Percentiles rank a stretch among this genome's conserved stretches.
phyloP scores from a whole-genome alignment of 2,797 vertebrate genomes.

The Malurus leucopterus region DNA sequence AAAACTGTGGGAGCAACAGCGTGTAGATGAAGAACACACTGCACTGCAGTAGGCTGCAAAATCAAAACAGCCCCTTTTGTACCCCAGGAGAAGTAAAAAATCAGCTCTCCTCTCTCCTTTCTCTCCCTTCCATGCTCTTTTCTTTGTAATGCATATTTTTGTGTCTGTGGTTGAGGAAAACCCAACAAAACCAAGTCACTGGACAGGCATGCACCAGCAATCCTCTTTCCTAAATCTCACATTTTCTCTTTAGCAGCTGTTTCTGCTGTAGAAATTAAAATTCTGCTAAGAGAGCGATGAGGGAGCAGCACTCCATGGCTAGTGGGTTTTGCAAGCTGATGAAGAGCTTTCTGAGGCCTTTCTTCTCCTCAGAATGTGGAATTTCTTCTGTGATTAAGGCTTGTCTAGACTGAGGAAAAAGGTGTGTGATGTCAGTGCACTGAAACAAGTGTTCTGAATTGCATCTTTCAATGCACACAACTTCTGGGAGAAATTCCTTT shows the following conservation, averaged over 20 bases:
- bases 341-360: not conserved
- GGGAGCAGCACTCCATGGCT: not conserved
- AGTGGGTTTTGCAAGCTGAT: not conserved
- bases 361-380: not conserved
- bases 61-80: not conserved
- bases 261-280: not conserved
- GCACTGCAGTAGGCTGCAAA: not conserved
- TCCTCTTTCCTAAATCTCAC: not conserved
- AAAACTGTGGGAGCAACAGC: not conserved
- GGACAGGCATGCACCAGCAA: not conserved
- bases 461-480: not conserved
- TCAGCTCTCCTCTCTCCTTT: not conserved
- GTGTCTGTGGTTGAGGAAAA: not conserved
- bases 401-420: not conserved
- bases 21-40: not conserved
- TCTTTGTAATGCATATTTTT: constrained; percentile 1
- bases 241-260: not conserved
- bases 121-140: not conserved
- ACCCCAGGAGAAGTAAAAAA: not conserved
- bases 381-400: not conserved
- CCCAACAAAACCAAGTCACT: not conserved
- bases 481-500: not conserved
- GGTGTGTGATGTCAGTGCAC: not conserved
- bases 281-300: not conserved
- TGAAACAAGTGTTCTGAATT: not conserved